Conservation (phyloP, 2,113 vertebrate species). For the Peromyscus leucopus region DNA sequence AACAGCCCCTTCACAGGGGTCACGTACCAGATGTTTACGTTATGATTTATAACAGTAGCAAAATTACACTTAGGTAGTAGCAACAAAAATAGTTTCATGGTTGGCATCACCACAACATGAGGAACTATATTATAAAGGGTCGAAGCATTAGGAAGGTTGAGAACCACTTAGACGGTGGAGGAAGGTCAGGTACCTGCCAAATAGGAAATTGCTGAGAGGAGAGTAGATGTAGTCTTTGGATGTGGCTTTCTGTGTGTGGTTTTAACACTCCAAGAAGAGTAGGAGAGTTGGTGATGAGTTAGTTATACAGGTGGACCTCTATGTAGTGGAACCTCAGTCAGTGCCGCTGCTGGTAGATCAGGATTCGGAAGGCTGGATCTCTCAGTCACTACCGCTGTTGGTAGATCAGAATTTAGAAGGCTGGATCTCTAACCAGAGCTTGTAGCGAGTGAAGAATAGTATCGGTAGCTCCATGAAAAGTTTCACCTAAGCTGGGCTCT, state of each 20-base stretch:
- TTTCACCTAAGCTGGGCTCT: background rate
- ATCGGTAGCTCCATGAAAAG: background rate
- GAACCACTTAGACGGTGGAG: background rate
- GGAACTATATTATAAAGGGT: background rate
- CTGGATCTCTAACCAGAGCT: background rate
- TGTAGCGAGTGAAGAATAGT: slow-evolving; percentile 16
- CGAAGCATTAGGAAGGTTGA: too few species aligned
- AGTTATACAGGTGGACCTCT: slow-evolving; percentile 40
- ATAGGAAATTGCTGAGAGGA: slow-evolving; percentile 65
- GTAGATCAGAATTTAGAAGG: background rate
- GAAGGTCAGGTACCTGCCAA: slow-evolving; percentile 34
- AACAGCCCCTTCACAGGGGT: background rate
- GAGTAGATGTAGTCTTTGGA: slow-evolving; percentile 26
- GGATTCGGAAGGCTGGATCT: background rate
- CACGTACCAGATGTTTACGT: background rate
- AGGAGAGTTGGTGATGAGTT: slow-evolving; percentile 57
- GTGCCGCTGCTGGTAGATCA: slow-evolving; percentile 46
- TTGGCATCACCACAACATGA: background rate
- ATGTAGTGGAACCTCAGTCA: slow-evolving; percentile 55
- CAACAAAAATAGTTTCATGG: background rate
- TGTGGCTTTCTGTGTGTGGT: slow-evolving; percentile 43
- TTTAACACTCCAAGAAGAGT: slow-evolving; percentile 52
- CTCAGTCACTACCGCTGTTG: background rate
- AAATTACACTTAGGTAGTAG: background rate
- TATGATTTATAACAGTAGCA: background rate